Conservation (phyloP, 2,797 vertebrate species). For the Pipistrellus nathusii region DNA sequence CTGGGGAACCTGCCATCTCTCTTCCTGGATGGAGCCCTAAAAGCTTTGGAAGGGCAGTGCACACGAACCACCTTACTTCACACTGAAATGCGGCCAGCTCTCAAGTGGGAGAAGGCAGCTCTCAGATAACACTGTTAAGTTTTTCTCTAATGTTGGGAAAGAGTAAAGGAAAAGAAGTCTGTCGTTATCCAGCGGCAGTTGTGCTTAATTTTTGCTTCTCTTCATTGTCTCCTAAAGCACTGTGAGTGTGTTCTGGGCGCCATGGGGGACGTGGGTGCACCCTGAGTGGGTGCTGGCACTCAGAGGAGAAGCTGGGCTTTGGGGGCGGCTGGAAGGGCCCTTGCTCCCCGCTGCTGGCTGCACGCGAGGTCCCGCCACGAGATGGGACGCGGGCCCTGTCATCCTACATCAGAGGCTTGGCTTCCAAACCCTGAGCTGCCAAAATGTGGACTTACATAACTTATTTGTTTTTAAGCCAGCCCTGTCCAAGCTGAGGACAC, state of each 20-base stretch:
- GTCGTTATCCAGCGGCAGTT: neutral
- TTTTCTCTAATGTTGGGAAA: neutral
- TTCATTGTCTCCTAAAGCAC: neutral
- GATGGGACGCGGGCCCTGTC: constrained; percentile 26
- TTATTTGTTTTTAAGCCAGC: constrained; percentile 81
- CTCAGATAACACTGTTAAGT: neutral
- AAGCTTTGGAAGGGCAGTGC: neutral
- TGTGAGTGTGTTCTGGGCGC: neutral
- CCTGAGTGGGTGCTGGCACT: neutral
- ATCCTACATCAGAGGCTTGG: neutral
- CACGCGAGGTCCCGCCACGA: constrained; percentile 53
- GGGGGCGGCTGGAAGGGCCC: neutral
- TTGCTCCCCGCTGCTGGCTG: neutral
- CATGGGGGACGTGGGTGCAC: accelerated
- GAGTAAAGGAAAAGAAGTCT: neutral
- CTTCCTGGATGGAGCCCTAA: neutral
- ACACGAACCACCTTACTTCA: neutral
- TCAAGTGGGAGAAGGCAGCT: neutral
- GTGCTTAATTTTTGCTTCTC: neutral
- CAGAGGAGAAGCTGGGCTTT: neutral
- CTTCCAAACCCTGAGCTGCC: constrained; percentile 53
- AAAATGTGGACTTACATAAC: constrained; percentile 79
- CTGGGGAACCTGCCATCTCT: neutral
- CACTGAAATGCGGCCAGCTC: neutral
- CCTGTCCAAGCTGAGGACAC: constrained; percentile 74